phyloP scores from a whole-genome alignment of 2,797 vertebrate genomes.

The Aldrovandia affinis region DNA sequence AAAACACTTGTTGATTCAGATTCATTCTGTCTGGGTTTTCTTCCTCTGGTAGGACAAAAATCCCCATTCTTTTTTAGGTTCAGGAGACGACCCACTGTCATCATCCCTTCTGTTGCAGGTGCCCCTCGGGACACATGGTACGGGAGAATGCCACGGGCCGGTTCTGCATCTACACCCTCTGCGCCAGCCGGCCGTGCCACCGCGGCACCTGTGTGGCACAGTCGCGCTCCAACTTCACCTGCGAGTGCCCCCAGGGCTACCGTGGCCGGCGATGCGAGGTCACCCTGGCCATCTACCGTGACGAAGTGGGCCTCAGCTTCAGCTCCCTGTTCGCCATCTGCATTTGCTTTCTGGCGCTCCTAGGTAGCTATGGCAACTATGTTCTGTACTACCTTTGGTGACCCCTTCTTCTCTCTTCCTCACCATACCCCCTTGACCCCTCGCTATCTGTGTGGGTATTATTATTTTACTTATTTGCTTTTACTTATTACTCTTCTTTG shows the following conservation, averaged over 20 bases:
- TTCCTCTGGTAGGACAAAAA: not conserved
- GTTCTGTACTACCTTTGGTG: conserved; percentile 77
- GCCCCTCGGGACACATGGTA: conserved; percentile 82
- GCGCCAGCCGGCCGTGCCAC: conserved; percentile 81
- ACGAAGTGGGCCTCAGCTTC: conserved; percentile 86
- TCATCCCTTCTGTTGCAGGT: conserved; percentile 62
- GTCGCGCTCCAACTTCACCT: conserved; percentile 82
- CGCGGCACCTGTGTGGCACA: conserved; percentile 83
- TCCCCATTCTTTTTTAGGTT: not conserved
- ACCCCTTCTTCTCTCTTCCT: conserved; percentile 46
- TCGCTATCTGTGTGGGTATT: not conserved
- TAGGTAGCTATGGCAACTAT: conserved; percentile 85
- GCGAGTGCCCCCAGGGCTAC: conserved; percentile 84
- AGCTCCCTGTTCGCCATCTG: conserved; percentile 89
- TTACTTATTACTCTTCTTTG: not conserved
- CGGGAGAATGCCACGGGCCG: conserved; percentile 79
- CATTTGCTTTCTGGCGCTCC: conserved; percentile 85
- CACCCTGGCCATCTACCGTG: conserved; percentile 79
- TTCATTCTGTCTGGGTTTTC: not conserved
- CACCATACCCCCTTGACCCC: too few relatives aligned
- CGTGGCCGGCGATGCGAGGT: conserved; percentile 82
- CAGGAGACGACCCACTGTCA: too few relatives aligned
- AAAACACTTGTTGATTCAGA: not conserved
- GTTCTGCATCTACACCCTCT: conserved; percentile 81
- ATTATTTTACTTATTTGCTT: not conserved